phyloP scores from a whole-genome alignment of 2,888 invertebrate species.

The Eledone cirrhosa region DNA sequence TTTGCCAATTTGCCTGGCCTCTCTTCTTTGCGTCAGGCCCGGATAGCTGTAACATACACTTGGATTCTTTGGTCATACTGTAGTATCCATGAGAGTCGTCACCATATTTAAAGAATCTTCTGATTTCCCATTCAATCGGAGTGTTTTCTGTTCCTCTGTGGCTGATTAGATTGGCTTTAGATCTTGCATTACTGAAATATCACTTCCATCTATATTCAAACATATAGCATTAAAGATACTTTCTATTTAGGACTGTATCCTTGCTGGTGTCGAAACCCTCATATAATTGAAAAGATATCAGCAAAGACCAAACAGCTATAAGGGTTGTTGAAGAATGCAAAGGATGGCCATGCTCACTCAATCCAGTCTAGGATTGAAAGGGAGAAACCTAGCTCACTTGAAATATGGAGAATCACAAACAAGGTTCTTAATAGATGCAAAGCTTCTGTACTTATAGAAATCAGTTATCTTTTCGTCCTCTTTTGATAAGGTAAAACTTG shows the following conservation, averaged over 20 bases:
- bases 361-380: background rate
- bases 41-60: too few species aligned
- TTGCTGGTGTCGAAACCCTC: background rate
- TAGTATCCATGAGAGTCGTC: too few species aligned
- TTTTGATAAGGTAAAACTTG: too few species aligned
- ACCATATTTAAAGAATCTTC: too few species aligned
- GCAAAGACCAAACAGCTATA: background rate
- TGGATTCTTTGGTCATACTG: background rate
- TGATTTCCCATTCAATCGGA: too few species aligned
- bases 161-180: background rate
- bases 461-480: too few species aligned
- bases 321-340: background rate
- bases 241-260: background rate
- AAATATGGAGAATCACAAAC: background rate
- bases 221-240: background rate
- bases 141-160: background rate
- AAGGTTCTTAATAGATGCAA: too few species aligned
- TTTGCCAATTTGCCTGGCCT: background rate
- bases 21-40: too few species aligned
- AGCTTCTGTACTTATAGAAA: too few species aligned
- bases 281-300: too few species aligned
- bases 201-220: background rate
- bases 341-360: background rate
- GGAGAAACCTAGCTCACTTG: background rate
- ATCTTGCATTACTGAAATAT: background rate